These are phyloP conservation scores for Alethe diademata DNA, from an alignment of 2,113 vertebrate species.

Conservation along the genomic window DNA sequence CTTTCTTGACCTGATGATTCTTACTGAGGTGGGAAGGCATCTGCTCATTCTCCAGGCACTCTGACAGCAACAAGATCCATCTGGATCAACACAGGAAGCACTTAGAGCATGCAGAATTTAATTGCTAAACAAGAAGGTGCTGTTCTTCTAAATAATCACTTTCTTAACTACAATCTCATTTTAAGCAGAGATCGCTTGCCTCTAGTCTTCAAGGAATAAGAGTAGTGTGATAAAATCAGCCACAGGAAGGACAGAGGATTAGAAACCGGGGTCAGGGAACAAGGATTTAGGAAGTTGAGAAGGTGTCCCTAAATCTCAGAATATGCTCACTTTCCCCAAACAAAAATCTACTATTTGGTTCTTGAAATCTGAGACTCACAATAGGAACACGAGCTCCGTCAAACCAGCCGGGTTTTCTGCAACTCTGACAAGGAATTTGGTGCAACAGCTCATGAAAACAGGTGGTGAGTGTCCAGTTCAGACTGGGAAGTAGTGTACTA, in stretches of 20 bases:
- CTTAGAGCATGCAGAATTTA: background rate
- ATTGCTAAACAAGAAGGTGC: background rate
- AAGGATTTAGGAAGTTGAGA: constrained; percentile 14
- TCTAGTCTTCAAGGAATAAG: background rate
- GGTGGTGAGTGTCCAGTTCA: constrained; percentile 60
- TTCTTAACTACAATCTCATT: background rate
- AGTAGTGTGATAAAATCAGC: constrained; percentile 19
- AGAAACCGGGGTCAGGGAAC: background rate
- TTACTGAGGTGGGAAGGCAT: background rate
- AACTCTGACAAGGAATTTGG: constrained; percentile 28
- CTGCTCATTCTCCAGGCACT: background rate
- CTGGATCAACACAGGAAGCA: background rate
- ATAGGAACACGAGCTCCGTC: background rate
- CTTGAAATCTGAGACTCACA: constrained; percentile 36
- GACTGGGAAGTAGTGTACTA: constrained; percentile 28
- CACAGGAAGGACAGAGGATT: constrained; percentile 18
- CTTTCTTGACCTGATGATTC: background rate
- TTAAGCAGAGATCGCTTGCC: background rate
- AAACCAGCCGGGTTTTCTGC: constrained; percentile 34
- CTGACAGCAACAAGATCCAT: background rate
- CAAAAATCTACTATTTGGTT: constrained; percentile 21
- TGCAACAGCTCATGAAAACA: constrained; percentile 47
- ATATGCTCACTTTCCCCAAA: constrained; percentile 15
- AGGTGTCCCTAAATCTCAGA: background rate
- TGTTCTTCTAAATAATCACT: background rate